A percentile compares a stretch with the other conserved stretches of the same genome.
Conservation (phyloP, 1,140 invertebrate species). For the Oscheius sp. region DNA sequence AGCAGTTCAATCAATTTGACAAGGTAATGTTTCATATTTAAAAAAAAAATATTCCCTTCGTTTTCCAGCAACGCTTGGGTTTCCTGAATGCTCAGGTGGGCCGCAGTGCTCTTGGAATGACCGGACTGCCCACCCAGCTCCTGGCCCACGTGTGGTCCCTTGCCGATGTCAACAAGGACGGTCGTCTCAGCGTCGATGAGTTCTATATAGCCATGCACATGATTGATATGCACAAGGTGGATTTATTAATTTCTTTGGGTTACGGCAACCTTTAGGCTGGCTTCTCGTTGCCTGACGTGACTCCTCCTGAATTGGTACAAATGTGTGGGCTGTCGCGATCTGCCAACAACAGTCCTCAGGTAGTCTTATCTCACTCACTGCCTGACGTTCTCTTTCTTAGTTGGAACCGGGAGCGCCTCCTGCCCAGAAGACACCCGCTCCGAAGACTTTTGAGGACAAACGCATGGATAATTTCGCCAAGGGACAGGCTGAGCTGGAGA, state of each 20-base stretch:
- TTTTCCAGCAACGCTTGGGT: slow-evolving; percentile 40
- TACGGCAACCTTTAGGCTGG: slow-evolving; percentile 42
- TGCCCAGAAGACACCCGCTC: slow-evolving; percentile 49
- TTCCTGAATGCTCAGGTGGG: slow-evolving; percentile 77
- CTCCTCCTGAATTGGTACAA: slow-evolving; percentile 50
- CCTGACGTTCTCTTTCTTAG: no score
- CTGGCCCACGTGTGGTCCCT: slow-evolving; percentile 88
- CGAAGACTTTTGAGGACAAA: slow-evolving; percentile 87
- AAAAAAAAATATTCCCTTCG: background rate
- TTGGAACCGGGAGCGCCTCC: slow-evolving; percentile 47
- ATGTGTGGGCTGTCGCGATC: slow-evolving; percentile 31
- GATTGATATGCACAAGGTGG: slow-evolving; percentile 59
- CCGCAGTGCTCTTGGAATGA: slow-evolving; percentile 86
- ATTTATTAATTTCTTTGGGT: slow-evolving; percentile 24
- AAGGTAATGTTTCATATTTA: slow-evolving; percentile 18
- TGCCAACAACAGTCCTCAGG: slow-evolving; percentile 27
- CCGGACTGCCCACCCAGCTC: slow-evolving; percentile 80
- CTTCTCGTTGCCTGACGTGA: slow-evolving; percentile 46
- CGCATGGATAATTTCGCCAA: slow-evolving; percentile 95
- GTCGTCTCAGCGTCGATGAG: slow-evolving; percentile 55
- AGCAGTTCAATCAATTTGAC: slow-evolving; percentile 76
- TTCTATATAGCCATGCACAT: slow-evolving; percentile 59
- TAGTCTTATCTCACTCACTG: no score
- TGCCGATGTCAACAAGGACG: slow-evolving; percentile 59
- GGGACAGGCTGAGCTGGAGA: slow-evolving; percentile 92